Evolutionary conservation across 2,113 vertebrate species (phyloP).

Genomic region (Oceanodroma tethys): DNA sequence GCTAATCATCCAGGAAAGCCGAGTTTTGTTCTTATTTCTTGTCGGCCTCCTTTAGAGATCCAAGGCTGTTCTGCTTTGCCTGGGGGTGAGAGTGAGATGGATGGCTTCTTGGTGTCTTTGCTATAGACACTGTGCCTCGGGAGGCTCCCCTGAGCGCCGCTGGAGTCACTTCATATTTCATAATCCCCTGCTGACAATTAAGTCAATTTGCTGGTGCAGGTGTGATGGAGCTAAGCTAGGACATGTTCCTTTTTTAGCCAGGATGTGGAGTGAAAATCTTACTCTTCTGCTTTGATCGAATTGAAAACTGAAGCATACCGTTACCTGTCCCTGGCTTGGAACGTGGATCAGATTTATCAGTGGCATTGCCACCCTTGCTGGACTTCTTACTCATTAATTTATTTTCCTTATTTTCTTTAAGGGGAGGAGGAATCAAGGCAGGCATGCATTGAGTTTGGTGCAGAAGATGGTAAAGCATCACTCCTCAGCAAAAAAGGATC

Average conservation of each 20-base stretch:
- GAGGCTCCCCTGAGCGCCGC: not conserved
- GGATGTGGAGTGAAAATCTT: not conserved
- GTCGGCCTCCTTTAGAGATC: not conserved
- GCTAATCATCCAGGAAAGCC: not conserved
- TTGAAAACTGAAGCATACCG: not conserved
- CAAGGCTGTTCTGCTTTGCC: constrained; percentile 1
- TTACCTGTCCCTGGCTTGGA: not conserved
- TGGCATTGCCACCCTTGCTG: not conserved
- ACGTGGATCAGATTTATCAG: fast-evolving
- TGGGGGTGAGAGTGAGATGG: not conserved
- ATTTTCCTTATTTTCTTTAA: not conserved
- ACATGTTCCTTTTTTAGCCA: constrained; percentile 16
- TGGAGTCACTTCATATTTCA: constrained; percentile 52
- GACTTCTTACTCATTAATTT: not conserved
- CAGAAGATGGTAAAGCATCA: not conserved
- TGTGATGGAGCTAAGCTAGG: constrained; percentile 58
- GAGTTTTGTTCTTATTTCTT: not conserved
- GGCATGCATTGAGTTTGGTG: not conserved
- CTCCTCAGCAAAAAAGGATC: not conserved
- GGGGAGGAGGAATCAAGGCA: not conserved
- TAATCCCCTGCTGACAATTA: constrained; percentile 58
- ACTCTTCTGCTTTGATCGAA: not conserved
- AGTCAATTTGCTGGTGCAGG: constrained; percentile 56
- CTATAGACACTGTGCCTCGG: not conserved
- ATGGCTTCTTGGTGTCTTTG: constrained; percentile 23